These are phyloP conservation scores for Pammene fasciana DNA, from an alignment of 2,888 invertebrate species.

Conservation along the genomic window DNA sequence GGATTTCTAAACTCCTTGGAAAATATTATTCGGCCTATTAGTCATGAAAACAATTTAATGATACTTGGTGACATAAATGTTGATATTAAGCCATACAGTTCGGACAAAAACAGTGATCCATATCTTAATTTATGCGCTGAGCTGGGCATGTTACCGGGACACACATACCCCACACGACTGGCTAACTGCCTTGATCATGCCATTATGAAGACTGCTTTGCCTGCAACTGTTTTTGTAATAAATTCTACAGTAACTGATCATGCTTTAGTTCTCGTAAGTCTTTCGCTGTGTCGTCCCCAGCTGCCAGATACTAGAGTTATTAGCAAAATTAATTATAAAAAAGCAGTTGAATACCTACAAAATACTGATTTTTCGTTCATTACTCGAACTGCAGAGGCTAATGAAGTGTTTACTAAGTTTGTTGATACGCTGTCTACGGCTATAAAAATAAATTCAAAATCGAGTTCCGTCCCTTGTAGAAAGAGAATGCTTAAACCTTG, in stretches of 20 bases:
- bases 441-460: no score
- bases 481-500: no score
- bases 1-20: slow-evolving; percentile 1
- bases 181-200: neutral
- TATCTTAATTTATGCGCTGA: neutral
- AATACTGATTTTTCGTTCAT: no score
- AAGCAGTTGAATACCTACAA: no score
- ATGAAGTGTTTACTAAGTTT: no score
- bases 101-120: neutral
- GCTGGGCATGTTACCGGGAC: neutral
- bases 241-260: slow-evolving; percentile 1
- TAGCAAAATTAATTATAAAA: no score
- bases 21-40: neutral
- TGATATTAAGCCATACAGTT: neutral
- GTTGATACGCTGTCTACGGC: no score
- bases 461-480: no score
- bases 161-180: neutral
- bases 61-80: neutral
- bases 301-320: no score
- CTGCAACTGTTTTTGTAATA: neutral
- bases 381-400: no score
- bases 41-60: neutral
- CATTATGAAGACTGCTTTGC: neutral
- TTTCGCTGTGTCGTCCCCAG: neutral
- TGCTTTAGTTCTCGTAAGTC: neutral